Evolutionary conservation across 2,113 vertebrate species (phyloP).

Genomic region (Bos indicus): DNA sequence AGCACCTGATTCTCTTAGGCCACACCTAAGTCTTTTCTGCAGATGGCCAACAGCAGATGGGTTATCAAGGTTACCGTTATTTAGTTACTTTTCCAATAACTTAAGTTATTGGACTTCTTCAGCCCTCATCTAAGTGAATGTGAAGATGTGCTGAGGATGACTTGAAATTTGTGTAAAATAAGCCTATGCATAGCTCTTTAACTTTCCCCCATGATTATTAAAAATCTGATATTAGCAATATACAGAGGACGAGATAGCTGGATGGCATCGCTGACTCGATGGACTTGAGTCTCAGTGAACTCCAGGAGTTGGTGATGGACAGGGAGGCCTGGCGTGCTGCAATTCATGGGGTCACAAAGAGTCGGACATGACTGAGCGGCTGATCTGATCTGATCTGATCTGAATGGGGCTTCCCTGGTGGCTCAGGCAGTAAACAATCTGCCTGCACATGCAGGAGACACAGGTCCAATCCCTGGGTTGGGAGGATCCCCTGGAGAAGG

Average conservation of each 20-base stretch:
- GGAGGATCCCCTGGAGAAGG: background rate
- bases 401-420: background rate
- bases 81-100: background rate
- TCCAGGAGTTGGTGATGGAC: too few relatives aligned
- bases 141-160: background rate
- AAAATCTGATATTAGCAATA: background rate
- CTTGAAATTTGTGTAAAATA: background rate
- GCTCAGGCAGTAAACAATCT: background rate
- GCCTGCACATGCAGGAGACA: background rate
- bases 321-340: too few relatives aligned
- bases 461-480: background rate
- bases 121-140: background rate
- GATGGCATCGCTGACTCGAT: too few relatives aligned
- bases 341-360: too few relatives aligned
- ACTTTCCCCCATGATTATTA: background rate
- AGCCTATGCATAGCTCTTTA: background rate
- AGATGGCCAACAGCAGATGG: background rate
- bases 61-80: background rate
- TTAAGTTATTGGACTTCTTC: background rate
- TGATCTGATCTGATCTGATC: too few relatives aligned
- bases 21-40: background rate
- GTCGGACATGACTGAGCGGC: too few relatives aligned
- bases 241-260: too few relatives aligned
- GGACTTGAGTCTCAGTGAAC: too few relatives aligned
- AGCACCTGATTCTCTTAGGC: background rate